Percentiles rank a stretch among this genome's conserved stretches.
Evolutionary conservation across 1,140 invertebrate species (phyloP).

Genomic region (Drosophila pseudoobscura): DNA sequence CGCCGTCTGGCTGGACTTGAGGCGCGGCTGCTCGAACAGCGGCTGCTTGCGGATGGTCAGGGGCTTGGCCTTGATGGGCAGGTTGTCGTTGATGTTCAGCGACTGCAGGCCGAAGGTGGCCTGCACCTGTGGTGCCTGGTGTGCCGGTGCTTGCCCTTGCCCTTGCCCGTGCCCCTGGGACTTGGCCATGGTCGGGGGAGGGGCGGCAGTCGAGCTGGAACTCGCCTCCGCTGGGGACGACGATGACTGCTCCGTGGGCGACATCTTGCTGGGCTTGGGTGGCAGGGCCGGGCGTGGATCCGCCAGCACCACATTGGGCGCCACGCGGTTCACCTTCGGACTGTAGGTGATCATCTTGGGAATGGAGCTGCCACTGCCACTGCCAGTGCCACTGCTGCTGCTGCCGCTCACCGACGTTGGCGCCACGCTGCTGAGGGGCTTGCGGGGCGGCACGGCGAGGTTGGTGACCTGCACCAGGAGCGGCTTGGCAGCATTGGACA

Average conservation of each 20-base stretch:
- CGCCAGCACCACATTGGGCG: constrained; percentile 79
- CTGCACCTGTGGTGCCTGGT: constrained; percentile 13
- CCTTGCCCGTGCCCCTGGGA: constrained; percentile 38
- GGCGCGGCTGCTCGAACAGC: constrained; percentile 89
- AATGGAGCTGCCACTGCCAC: constrained; percentile 83
- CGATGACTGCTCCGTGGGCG: constrained; percentile 55
- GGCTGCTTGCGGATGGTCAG: constrained; percentile 91
- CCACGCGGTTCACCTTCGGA: constrained; percentile 81
- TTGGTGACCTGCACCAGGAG: constrained; percentile 65
- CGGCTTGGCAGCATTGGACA: constrained; percentile 62
- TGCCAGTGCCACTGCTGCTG: constrained; percentile 83
- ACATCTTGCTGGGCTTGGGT: constrained; percentile 87
- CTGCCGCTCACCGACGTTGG: constrained; percentile 88
- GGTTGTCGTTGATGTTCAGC: constrained; percentile 84
- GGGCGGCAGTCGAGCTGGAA: constrained; percentile 6
- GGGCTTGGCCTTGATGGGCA: constrained; percentile 90
- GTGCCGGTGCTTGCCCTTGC: constrained; percentile 52
- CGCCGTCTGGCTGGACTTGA: constrained; percentile 85
- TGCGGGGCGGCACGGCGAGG: constrained; percentile 84
- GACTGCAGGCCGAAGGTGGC: constrained; percentile 82
- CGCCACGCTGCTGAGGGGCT: constrained; percentile 92
- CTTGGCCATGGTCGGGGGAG: constrained; percentile 27
- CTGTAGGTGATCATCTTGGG: constrained; percentile 88
- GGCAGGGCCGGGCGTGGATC: constrained; percentile 87
- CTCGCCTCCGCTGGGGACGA: constrained; percentile 14